Base-by-base conservation (phyloP, 2,888 invertebrate species). In the Brachypalpus laphriformis region DNA sequence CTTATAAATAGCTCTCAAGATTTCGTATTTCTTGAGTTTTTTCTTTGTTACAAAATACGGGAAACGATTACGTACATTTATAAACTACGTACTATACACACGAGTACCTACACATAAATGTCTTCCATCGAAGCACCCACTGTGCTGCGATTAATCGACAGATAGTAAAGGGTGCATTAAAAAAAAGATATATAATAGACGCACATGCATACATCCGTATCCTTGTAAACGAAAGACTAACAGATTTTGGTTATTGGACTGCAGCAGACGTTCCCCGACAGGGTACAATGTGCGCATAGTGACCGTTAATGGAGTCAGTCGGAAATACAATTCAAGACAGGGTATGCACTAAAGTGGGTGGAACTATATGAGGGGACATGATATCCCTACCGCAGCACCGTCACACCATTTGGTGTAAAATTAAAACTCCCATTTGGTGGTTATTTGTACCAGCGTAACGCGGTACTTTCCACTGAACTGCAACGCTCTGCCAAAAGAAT, bases 161-260 rank as follows among this genome's bases (percentile, higher is more conserved):
- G 16, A 2, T 14, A 34, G 6, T n/a, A 6, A 20, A 18, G n/a
- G 0, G 45, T 25, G 25, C 37, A 6, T 20, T 16, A 6, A 34
- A 9, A 34, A 8, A 34, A 9, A 34, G 9, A 11, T 34, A 34
- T 34, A 9, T 34, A 9, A 34, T 9, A 34, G 11, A 45, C 28
- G 16, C 9, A 61, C 4, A 8, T 14, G 4, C 18, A 8, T n/a
- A 8, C 40, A 25, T 63, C 2, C 6, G 0, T 25, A 25, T 11
- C 8, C 6, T 5, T 22, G 8, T 47, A 47, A 31, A 47, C 40
- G 40, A 8, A 14, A 31, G 70, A 57, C 47, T 51, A 40, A 72
- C 61, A 40, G 71, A 72, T 49, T 71, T 34, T 37, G 71, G 61
- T 51, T 72, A 61, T 72, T 72, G 59, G 49, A 51, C 47, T 72